A percentile compares a stretch with the other conserved stretches of the same genome.
These are phyloP conservation scores for Euzetes globulus DNA, from an alignment of 2,888 invertebrate genomes.

Conservation along the genomic window DNA sequence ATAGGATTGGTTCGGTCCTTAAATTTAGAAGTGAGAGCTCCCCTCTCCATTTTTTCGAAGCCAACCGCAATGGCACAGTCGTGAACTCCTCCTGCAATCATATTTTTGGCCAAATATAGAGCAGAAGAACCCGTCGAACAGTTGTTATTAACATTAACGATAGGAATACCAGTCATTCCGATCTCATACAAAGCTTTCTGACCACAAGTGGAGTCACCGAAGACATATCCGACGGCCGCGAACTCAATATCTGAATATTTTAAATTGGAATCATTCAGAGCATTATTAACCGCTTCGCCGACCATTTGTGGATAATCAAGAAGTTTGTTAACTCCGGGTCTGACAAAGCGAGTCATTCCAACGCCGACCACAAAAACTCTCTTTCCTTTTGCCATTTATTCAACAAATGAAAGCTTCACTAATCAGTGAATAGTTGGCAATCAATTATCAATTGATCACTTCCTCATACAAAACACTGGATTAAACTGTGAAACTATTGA, in stretches of 20 bases:
- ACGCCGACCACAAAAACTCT: constrained; percentile 83
- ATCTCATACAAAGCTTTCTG: constrained; percentile 89
- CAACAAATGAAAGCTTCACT: too few species aligned
- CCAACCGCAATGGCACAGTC: constrained; percentile 65
- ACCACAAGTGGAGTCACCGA: constrained; percentile 90
- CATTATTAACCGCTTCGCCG: constrained; percentile 81
- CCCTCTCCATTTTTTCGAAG: constrained; percentile 96
- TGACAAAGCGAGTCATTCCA: constrained; percentile 97
- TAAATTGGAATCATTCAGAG: constrained; percentile 72
- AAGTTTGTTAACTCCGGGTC: constrained; percentile 70
- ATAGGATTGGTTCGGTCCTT: constrained; percentile 78
- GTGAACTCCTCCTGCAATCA: constrained; percentile 64
- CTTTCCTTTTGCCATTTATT: constrained; percentile 34
- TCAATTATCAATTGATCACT: background rate
- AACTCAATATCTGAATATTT: constrained; percentile 70
- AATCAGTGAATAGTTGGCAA: background rate
- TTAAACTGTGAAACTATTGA: background rate
- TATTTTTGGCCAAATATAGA: constrained; percentile 77
- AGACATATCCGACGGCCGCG: constrained; percentile 86
- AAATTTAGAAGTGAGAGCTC: constrained; percentile 69
- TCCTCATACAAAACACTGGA: background rate
- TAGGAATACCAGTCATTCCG: constrained; percentile 92
- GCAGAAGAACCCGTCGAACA: constrained; percentile 96
- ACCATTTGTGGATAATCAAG: constrained; percentile 93
- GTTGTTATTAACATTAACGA: constrained; percentile 97